Conservation (phyloP, 2,113 vertebrate genomes). For the Strigops habroptila region DNA sequence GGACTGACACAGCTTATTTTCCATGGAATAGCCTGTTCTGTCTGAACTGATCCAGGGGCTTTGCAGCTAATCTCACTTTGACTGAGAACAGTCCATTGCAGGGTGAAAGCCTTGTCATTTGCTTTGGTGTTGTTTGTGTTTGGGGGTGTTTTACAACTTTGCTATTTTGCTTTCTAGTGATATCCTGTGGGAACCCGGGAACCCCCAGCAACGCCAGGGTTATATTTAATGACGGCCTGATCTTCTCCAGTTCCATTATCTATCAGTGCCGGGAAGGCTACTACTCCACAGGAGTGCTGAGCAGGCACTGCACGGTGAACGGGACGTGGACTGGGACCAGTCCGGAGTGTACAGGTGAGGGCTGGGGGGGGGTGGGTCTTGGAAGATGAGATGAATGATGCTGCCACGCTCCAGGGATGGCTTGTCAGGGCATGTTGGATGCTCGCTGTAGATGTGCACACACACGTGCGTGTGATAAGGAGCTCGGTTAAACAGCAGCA, state of each 20-base stretch:
- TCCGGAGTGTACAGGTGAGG: constrained; percentile 88
- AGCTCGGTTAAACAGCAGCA: not conserved
- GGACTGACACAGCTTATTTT: not conserved
- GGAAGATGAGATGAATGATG: not conserved
- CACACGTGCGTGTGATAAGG: rapidly evolving
- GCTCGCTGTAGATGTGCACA: rapidly evolving
- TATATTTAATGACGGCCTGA: constrained; percentile 86
- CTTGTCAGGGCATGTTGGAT: not conserved
- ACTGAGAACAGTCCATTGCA: not conserved
- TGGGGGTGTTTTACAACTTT: not conserved
- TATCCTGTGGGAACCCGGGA: constrained; percentile 95
- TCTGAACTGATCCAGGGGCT: not conserved
- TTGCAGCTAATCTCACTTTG: not conserved
- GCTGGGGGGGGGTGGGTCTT: not conserved
- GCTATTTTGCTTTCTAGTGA: constrained; percentile 70
- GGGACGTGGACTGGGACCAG: constrained; percentile 93
- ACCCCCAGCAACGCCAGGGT: constrained; percentile 89
- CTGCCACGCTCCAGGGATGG: not conserved
- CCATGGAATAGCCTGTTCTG: not conserved
- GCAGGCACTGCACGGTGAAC: constrained; percentile 92
- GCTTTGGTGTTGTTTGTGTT: not conserved
- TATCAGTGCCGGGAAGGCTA: constrained; percentile 93
- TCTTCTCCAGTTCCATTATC: constrained; percentile 90
- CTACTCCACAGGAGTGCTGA: constrained; percentile 90
- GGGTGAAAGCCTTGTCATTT: not conserved